phyloP scores from a whole-genome alignment of 2,888 invertebrate genomes.

The Apodemia hepburni region DNA sequence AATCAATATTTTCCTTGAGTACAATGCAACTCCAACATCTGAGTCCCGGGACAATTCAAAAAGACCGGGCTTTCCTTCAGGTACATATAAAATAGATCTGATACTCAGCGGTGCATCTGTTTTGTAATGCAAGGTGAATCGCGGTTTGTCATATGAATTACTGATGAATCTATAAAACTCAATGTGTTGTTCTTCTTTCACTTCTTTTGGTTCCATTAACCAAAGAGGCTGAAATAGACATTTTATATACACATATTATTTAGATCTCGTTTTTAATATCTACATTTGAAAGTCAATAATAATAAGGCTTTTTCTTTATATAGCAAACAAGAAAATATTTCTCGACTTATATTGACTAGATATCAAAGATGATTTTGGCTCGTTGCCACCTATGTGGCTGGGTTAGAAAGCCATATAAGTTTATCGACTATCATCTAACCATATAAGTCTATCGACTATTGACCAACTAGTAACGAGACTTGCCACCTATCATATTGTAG shows the following conservation, averaged over 20 bases:
- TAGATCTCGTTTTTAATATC: no score
- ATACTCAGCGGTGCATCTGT: conserved; percentile 96
- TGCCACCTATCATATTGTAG: no score
- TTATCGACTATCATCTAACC: no score
- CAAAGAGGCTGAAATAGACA: conserved; percentile 87
- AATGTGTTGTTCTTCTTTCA: conserved; percentile 91
- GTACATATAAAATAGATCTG: conserved; percentile 94
- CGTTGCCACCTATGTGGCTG: no score
- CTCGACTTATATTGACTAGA: no score
- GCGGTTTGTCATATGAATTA: conserved; percentile 92
- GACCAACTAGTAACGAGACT: no score
- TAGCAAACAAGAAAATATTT: no score
- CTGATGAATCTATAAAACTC: conserved; percentile 96
- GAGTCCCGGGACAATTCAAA: conserved; percentile 94
- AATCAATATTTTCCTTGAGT: conserved; percentile 95
- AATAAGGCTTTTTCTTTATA: no score
- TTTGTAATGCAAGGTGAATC: conserved; percentile 95
- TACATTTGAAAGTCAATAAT: no score
- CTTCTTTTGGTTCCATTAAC: conserved; percentile 94
- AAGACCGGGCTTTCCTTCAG: conserved; percentile 94
- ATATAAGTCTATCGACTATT: no score
- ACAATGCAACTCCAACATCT: conserved; percentile 92
- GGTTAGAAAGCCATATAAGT: no score
- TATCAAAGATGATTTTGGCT: no score
- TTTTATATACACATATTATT: neutral